Evolutionary conservation across 1,140 invertebrate species (phyloP), one percentile per base, ranked within the genome.

Genomic region (Ostrea edulis): DNA sequence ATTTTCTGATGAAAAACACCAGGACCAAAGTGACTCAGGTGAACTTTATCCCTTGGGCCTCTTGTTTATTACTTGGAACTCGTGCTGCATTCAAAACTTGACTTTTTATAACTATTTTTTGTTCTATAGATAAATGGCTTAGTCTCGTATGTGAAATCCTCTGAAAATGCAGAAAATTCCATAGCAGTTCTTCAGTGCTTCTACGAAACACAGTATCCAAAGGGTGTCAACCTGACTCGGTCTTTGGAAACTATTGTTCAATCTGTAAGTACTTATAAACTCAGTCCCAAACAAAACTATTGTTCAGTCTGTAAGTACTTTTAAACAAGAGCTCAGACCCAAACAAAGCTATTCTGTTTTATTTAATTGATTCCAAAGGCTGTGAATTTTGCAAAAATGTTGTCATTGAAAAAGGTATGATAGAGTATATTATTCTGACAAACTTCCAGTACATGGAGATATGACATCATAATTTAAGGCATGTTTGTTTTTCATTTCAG

Each of bases 151-250:
- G 52, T 54, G 22, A 83, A 83, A 25, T 53, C 82, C 82, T 53
- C 82, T n/a, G 52, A 52, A 52, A 83, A 83, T 83, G 20, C 44
- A n/a, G 82, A 83, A 17, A 83, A 53, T 52, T 54, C 44, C 7
- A 83, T 83, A n/a, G 53, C 20, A 83, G 82, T 83, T 51, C 82
- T 83, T 14, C 44, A 83, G 17, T 83, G 82, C 52, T 54, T 83
- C 17, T n/a, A 52, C n/a, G 52, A 83, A 52, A 83, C 82, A 25
- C 44, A 83, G 44, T 83, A 44, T 35, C 82, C 44, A n/a, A 52
- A 53, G 51, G 82, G 82, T 22, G 9, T 44, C 44, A 22, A 83
- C 20, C 44, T 83, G 53, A 83, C 82, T 4, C 11, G 52, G 52
- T 52, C 82, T 17, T 22, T 83, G 82, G 82, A 83, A 22, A 25